A percentile compares a stretch with the other conserved stretches of the same genome.
phyloP scores from a whole-genome alignment of 2,888 invertebrate genomes.

The Subacronicta megacephala region DNA sequence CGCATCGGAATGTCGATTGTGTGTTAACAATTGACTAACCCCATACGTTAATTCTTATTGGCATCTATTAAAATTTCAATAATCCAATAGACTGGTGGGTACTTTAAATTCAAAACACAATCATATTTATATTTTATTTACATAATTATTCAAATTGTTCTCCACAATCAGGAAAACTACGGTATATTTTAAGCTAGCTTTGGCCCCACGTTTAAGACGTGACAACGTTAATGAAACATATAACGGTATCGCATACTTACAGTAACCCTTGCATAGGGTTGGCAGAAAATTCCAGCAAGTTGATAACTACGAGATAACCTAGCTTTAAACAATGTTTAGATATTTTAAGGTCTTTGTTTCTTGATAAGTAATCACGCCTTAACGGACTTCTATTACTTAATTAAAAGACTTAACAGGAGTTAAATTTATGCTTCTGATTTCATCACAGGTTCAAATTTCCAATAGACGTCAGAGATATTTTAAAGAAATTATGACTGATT shows the following conservation, averaged over 20 bases:
- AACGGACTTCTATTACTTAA: not conserved
- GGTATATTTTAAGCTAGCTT: conserved; percentile 37
- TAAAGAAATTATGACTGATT: not conserved
- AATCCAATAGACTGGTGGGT: conserved; percentile 38
- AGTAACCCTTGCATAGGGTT: conserved; percentile 46
- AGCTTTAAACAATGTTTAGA: conserved; percentile 14
- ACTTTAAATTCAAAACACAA: conserved; percentile 38
- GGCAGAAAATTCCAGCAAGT: conserved; percentile 33
- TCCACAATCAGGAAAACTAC: conserved; percentile 54
- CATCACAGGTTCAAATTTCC: not conserved
- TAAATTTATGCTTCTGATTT: not conserved
- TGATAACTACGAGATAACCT: conserved; percentile 17
- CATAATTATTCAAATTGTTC: conserved; percentile 52
- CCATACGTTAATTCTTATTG: conserved; percentile 36
- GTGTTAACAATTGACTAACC: conserved; percentile 21
- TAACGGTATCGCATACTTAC: conserved; percentile 65
- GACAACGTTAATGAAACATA: conserved; percentile 78
- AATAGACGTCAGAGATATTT: not conserved
- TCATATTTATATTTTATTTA: conserved; percentile 49
- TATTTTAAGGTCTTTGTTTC: conserved; percentile 9
- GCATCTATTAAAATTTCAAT: conserved; percentile 30
- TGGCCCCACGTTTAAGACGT: conserved; percentile 63
- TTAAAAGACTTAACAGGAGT: not conserved
- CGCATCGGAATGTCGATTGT: conserved; percentile 25
- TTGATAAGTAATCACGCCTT: not conserved